These are phyloP conservation scores for Amphiura filiformis DNA, from an alignment of 35 echinoderm and acorn worm genomes.

Conservation along the genomic window DNA sequence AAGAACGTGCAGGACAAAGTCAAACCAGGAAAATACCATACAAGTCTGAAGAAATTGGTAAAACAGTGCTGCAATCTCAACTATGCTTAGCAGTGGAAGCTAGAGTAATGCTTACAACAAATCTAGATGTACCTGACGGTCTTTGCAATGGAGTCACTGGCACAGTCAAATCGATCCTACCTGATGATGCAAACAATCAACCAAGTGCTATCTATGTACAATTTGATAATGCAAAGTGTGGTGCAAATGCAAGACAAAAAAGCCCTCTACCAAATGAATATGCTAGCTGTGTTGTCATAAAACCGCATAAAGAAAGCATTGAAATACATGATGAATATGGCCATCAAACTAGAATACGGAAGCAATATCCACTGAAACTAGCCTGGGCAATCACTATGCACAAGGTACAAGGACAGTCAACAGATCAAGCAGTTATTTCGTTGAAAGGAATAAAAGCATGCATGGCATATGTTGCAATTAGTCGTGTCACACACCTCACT, in stretches of 20 bases:
- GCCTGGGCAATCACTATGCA: conserved; percentile 37
- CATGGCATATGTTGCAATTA: conserved; percentile 32
- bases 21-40: neutral
- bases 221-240: conserved; percentile 46
- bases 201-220: conserved; percentile 12
- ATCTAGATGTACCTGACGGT: conserved; percentile 50
- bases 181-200: neutral
- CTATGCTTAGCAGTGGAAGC: conserved; percentile 29
- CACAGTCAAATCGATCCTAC: conserved; percentile 25
- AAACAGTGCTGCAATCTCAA: neutral
- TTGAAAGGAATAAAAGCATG: conserved; percentile 5
- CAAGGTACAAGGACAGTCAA: conserved; percentile 35
- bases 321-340: conserved; percentile 2
- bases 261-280: neutral
- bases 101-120: conserved; percentile 56
- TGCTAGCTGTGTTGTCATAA: conserved; percentile 3
- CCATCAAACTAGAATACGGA: neutral
- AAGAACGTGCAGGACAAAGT: neutral
- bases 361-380: conserved; percentile 49
- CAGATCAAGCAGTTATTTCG: conserved; percentile 17
- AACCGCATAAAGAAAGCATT: conserved; percentile 23
- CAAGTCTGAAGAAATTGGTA: neutral
- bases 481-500: conserved; percentile 27
- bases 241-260: conserved; percentile 26
- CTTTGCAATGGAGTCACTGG: conserved; percentile 58